Conservation (phyloP, 2,888 invertebrate species). For the Deilephila porcellus region DNA sequence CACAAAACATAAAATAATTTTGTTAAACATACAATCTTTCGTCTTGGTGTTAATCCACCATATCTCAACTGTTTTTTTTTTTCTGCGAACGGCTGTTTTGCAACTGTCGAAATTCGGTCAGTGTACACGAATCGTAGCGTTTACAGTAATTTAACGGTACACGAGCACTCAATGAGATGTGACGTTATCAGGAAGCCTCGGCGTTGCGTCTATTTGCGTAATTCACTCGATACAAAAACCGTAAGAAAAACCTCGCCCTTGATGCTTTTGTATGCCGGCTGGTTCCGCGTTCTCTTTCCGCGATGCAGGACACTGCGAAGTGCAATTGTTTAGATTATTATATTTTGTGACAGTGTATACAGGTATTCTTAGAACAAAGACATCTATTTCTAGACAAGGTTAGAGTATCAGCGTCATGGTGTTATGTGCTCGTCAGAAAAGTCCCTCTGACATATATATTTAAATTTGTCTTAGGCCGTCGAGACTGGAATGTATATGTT, state of each 20-base stretch:
- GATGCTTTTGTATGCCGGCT: conserved; percentile 37
- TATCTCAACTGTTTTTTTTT: too few relatives aligned
- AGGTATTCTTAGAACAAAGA: too few relatives aligned
- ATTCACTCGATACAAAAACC: conserved; percentile 38
- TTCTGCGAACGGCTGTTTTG: too few relatives aligned
- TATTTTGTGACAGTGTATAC: not conserved
- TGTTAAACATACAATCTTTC: too few relatives aligned
- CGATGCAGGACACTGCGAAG: not conserved
- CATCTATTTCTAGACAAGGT: too few relatives aligned
- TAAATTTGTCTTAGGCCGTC: too few relatives aligned
- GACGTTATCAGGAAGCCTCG: conserved; percentile 17
- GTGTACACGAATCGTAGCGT: not conserved
- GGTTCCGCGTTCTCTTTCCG: conserved; percentile 32
- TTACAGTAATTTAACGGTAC: not conserved
- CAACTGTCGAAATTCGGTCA: not conserved
- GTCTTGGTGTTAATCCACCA: too few relatives aligned
- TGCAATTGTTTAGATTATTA: conserved; percentile 7
- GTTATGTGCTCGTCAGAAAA: too few relatives aligned
- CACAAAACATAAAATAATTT: too few relatives aligned
- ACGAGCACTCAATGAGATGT: not conserved
- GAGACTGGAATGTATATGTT: too few relatives aligned
- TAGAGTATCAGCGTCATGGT: too few relatives aligned
- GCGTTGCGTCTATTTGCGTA: conserved; percentile 42
- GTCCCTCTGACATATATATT: too few relatives aligned
- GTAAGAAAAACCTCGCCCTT: conserved; percentile 44